Evolutionary conservation across 2,113 vertebrate genomes (phyloP).

Genomic region (Dissostichus mawsoni): DNA sequence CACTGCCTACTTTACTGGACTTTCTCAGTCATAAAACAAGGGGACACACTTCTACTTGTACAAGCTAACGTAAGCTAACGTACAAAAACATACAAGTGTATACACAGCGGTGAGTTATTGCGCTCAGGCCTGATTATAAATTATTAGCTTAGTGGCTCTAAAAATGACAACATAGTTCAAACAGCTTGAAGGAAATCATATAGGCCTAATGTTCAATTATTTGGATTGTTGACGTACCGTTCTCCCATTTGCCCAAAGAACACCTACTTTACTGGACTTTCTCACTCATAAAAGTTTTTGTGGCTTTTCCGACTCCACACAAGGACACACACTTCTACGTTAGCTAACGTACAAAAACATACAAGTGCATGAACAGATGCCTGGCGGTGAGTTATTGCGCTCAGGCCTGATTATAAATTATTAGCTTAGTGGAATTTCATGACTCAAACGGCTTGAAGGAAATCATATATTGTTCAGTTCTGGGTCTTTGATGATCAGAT

Average conservation of each 20-base stretch:
- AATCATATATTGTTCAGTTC: constrained; percentile 28
- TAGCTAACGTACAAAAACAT: background rate
- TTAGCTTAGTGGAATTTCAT: constrained; percentile 25
- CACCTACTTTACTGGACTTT: constrained; percentile 79
- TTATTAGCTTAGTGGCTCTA: constrained; percentile 8
- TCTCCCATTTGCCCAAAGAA: constrained; percentile 66
- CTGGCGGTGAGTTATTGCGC: background rate
- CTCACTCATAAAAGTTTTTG: constrained; percentile 72
- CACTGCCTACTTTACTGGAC: constrained; percentile 70
- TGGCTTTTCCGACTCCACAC: constrained; percentile 47
- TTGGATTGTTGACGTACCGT: constrained; percentile 46
- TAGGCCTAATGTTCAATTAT: constrained; percentile 11
- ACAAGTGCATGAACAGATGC: background rate
- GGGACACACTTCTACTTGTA: background rate
- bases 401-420: constrained; percentile 10
- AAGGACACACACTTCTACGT: constrained; percentile 6
- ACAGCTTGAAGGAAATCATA: constrained; percentile 19
- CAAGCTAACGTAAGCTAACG: too few species aligned
- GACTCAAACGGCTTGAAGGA: constrained; percentile 19
- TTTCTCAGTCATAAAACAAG: constrained; percentile 74
- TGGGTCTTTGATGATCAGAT: constrained; percentile 43
- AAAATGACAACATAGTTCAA: background rate
- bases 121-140: constrained; percentile 7
- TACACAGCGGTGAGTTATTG: background rate
- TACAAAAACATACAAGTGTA: background rate